phyloP scores from a whole-genome alignment of 23 tunicate genomes.

The Phallusia fumigata region DNA sequence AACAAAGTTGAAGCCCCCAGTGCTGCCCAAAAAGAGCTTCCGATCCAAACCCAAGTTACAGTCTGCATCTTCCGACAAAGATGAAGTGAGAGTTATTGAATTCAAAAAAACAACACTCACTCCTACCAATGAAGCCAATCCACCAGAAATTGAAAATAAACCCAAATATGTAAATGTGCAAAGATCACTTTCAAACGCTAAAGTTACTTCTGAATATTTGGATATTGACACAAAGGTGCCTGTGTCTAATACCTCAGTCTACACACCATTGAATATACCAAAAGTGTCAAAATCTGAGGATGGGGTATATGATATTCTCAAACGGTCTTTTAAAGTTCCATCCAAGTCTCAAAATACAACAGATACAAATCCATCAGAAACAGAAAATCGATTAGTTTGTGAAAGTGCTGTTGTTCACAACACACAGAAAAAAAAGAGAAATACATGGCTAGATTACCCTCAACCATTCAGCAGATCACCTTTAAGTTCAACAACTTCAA shows the following conservation, averaged over 20 bases:
- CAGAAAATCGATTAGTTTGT: too few relatives aligned
- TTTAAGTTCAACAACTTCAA: conserved; percentile 7
- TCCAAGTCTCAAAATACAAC: background rate
- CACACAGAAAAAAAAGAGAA: background rate
- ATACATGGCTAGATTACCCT: background rate
- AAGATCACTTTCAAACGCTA: background rate
- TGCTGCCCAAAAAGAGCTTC: conserved; percentile 10
- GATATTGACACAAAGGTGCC: background rate
- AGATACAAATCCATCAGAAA: background rate
- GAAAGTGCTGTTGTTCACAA: background rate
- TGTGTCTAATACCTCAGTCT: background rate
- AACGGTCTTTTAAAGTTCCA: background rate
- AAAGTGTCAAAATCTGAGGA: background rate
- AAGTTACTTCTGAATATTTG: background rate
- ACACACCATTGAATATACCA: background rate
- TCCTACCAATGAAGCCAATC: background rate
- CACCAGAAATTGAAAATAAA: background rate
- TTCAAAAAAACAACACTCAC: background rate
- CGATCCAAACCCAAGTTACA: background rate
- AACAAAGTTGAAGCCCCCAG: background rate
- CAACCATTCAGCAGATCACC: conserved; percentile 3
- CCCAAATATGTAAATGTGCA: background rate
- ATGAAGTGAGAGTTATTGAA: background rate
- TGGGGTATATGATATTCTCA: background rate
- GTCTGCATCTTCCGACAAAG: background rate